These are phyloP conservation scores for Enteromius trimaculatus DNA, from an alignment of 2,797 vertebrate genomes.

Conservation along the genomic window DNA sequence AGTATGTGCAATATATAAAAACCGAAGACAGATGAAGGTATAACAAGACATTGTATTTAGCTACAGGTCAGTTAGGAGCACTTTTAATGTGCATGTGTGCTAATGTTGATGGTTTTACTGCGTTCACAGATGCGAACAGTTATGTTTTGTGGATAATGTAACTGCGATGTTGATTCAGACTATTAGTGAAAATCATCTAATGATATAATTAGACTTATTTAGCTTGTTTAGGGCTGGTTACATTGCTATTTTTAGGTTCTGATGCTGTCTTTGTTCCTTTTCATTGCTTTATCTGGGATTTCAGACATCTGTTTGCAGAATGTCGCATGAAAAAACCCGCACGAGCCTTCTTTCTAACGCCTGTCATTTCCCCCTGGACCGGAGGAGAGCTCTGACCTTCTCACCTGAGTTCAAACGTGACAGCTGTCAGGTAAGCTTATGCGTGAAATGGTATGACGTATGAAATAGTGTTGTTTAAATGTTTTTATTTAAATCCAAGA, in stretches of 20 bases:
- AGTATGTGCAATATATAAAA: neutral
- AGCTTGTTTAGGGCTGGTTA: neutral
- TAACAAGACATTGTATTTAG: neutral
- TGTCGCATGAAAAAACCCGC: conserved; percentile 43
- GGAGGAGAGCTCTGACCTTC: conserved; percentile 70
- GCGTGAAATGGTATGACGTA: conserved; percentile 19
- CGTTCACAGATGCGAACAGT: neutral
- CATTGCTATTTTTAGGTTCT: neutral
- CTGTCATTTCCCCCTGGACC: conserved; percentile 61
- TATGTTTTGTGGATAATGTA: neutral
- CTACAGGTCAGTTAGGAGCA: neutral
- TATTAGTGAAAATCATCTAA: neutral
- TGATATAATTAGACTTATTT: neutral
- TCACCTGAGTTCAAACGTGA: conserved; percentile 66
- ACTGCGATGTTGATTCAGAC: neutral
- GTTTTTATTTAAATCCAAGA: neutral
- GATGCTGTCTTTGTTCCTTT: neutral
- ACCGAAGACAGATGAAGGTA: neutral
- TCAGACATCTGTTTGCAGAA: conserved; percentile 21
- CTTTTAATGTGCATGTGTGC: conserved; percentile 4
- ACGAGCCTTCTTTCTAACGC: neutral
- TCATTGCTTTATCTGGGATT: neutral
- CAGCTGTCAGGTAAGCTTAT: conserved; percentile 63
- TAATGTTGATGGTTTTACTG: neutral
- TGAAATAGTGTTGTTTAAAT: neutral